Base-by-base conservation (phyloP, 2,797 vertebrate species). In the Alfaro cultratus region DNA sequence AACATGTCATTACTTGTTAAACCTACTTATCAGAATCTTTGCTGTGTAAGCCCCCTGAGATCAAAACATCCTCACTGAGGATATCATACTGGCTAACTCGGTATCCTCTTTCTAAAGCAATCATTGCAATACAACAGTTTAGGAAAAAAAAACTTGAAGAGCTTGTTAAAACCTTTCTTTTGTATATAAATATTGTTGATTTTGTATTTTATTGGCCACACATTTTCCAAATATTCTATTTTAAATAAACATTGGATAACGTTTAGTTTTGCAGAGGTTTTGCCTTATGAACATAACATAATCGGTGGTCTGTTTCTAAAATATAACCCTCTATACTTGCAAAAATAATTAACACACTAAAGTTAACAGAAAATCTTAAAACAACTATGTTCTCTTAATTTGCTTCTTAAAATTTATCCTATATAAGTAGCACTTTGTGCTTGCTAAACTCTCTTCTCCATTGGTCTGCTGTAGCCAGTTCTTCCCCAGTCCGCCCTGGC, bases 1-100 rank as follows among this genome's bases (percentile, higher is more conserved):
- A 90, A 87, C 82, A 83, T 91, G 89, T 92, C 87, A 84, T 92
- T 85, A 86, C 89, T 86, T 91, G 90, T 91, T 91, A 85, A 89
- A 85, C 80, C 83, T 86, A 85, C 79, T 87, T 82, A 89, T 84
- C 86, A 79, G 82, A 76, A 71, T 47, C 80, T 73, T 60, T 80
- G 83, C 71, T 82, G 70, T 79, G 76, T 16, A 75, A 86, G 64
- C 47, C 84, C 76, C 77, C 0, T 4, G 82, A 85, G 88, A 87
- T 84, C 77, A 53, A 57, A 83, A 88, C 82, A 85, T 80, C 84
- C 81, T 87, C 79, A 45, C 79, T 53, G 51, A 76, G 67, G 55
- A 83, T 83, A 83, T 88, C 75, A 83, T 55, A 47, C 81, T n/a
- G 43, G 23, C 36, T 51, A 80, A 79, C 78, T 85, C 29, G n/a